Evolutionary conservation across 2,113 vertebrate species (phyloP).

Genomic region (Axis porcinus): DNA sequence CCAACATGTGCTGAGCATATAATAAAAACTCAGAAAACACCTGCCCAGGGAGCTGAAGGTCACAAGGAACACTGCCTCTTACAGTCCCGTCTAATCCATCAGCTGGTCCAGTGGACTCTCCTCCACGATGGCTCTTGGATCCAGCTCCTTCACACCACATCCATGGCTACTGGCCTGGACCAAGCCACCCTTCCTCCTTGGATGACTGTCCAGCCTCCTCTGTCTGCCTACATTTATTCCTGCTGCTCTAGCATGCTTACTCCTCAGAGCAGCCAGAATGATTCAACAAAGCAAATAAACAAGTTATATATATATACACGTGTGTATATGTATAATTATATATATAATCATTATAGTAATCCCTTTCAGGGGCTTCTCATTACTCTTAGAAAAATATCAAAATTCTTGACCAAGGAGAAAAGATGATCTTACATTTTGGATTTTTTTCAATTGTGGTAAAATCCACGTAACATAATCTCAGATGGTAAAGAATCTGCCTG

Average conservation of each 20-base stretch:
- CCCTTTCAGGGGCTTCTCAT: neutral
- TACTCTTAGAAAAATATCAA: neutral
- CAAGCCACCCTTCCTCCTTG: neutral
- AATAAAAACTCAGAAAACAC: neutral
- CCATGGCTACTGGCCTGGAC: neutral
- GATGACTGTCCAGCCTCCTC: neutral
- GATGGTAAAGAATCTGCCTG: neutral
- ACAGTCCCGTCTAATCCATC: neutral
- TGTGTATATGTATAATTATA: neutral
- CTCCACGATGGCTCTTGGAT: rapidly evolving
- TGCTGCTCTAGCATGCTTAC: neutral
- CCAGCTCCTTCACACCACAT: neutral
- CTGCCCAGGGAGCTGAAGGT: neutral
- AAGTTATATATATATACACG: neutral
- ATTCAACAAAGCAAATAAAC: neutral
- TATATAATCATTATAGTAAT: neutral
- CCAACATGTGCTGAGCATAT: neutral
- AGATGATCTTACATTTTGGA: neutral
- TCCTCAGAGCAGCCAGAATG: neutral
- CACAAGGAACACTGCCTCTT: neutral
- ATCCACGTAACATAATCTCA: neutral
- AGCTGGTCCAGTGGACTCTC: rapidly evolving
- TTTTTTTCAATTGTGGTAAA: neutral
- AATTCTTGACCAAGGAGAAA: neutral
- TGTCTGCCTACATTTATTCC: neutral